These are phyloP conservation scores for Drosophila willistoni DNA, from an alignment of 1,140 invertebrate genomes.

Conservation along the genomic window DNA sequence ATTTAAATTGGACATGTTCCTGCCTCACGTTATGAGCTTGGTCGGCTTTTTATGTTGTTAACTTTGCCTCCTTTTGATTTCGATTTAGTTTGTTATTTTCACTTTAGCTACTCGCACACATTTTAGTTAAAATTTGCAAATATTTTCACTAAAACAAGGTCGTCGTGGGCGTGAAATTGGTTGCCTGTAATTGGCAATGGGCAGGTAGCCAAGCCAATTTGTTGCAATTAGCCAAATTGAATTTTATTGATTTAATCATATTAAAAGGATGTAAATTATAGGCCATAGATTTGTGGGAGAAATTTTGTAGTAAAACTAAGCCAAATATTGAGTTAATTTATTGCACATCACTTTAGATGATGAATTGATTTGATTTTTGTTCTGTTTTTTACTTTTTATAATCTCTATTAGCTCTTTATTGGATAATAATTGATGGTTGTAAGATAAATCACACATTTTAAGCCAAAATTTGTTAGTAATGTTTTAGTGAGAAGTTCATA, in stretches of 20 bases:
- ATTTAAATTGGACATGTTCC: conserved; percentile 72
- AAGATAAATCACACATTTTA: no score
- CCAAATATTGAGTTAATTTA: no score
- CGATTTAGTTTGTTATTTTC: conserved; percentile 1
- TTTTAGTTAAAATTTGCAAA: conserved; percentile 36
- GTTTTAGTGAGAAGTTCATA: no score
- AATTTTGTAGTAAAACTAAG: no score
- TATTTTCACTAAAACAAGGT: conserved; percentile 17
- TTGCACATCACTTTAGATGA: no score
- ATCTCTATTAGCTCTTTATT: no score
- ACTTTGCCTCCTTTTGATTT: conserved; percentile 12
- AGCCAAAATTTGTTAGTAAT: no score
- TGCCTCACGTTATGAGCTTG: conserved; percentile 9
- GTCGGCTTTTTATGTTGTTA: conserved; percentile 22
- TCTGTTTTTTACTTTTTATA: no score
- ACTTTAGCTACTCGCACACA: conserved; percentile 46
- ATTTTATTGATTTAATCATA: conserved; percentile 20
- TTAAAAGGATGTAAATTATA: not conserved
- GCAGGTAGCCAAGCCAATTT: conserved; percentile 42
- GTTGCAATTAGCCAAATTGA: conserved; percentile 48
- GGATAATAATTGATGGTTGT: no score
- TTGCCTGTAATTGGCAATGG: conserved; percentile 24
- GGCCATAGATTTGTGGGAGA: no score
- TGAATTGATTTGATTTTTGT: no score
- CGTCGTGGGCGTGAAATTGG: not conserved